Base-by-base conservation (phyloP, 1,140 invertebrate species). In the Hylyphantes graminicola region DNA sequence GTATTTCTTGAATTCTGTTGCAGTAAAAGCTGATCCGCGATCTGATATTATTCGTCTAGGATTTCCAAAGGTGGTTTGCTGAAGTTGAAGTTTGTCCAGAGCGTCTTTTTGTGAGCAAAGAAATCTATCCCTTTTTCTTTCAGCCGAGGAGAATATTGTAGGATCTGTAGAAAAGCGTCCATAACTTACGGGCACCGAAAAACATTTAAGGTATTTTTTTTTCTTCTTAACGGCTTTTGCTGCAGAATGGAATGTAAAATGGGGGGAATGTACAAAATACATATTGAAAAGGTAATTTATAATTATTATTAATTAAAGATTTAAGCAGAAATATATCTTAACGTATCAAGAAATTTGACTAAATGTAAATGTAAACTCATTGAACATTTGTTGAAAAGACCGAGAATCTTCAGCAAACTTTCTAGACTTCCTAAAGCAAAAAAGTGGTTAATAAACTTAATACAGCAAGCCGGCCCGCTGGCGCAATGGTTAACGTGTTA, bases 181-280 rank as follows among this genome's bases (percentile, higher is more conserved):
- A 65, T 74, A 83, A 83, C 70, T 75, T 74, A 83, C 61, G 17
- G 35, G 59, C 80, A 65, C 61, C 59, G 72, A 74, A 83, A 83
- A 83, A 83, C 72, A 83, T 83, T 83, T 83, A 83, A 74, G 70
- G 53, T 65, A 82, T 74, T 82, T 82, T n/a, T n/a, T n/a, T 74
- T 82, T 65, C 53, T 72, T 83, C 57, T 68, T 65, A 73, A 83
- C 55, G 57, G n/a, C 65, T 17, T 17, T 75, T 73, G 53, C 21
- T 64, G 51, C 61, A 1, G 57, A 55, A 75, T 83, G 80, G 75
- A 83, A 83, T 83, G 50, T 53, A 74, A 83, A 83, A 83, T 65
- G 70, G 61, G 78, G 80, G 53, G 57, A 83, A 65, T 74, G 17
- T 57, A 74, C 51, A 83, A 74, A 83, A 74, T 81, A 35, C 1